Evolutionary conservation across 2,888 invertebrate genomes (phyloP).

Genomic region (Philhelius pedissequus): DNA sequence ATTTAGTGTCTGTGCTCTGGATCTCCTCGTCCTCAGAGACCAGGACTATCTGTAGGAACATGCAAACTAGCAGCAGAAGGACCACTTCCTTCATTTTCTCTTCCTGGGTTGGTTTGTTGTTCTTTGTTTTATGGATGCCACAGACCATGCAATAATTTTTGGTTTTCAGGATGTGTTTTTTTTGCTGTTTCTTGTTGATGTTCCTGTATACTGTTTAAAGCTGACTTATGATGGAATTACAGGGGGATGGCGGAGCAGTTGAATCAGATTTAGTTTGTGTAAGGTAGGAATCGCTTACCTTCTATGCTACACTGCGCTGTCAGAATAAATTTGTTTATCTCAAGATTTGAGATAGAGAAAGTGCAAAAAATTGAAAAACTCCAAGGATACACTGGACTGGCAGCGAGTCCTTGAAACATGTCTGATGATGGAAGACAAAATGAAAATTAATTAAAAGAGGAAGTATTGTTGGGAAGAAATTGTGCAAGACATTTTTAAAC

Average conservation of each 20-base stretch:
- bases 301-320: neutral
- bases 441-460: slow-evolving; percentile 46
- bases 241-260: neutral
- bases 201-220: neutral
- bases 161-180: slow-evolving; percentile 50
- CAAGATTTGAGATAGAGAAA: slow-evolving; percentile 17
- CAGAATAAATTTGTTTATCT: slow-evolving; percentile 4
- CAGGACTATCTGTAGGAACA: slow-evolving; percentile 7
- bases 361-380: neutral
- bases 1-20: slow-evolving; percentile 55
- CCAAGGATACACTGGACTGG: neutral
- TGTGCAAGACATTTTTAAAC: neutral
- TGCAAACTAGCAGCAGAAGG: slow-evolving; percentile 40
- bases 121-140: slow-evolving; percentile 58
- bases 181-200: slow-evolving; percentile 10
- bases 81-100: slow-evolving; percentile 36
- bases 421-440: slow-evolving; percentile 30
- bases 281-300: neutral
- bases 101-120: slow-evolving; percentile 43
- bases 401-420: neutral
- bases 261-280: slow-evolving; percentile 14
- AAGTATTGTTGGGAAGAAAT: slow-evolving; percentile 16
- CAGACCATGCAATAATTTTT: slow-evolving; percentile 63
- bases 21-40: too few species aligned
- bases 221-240: slow-evolving; percentile 1